These are phyloP conservation scores for Caenorhabditis sinica DNA, from an alignment of 2,888 invertebrate species.

Conservation along the genomic window DNA sequence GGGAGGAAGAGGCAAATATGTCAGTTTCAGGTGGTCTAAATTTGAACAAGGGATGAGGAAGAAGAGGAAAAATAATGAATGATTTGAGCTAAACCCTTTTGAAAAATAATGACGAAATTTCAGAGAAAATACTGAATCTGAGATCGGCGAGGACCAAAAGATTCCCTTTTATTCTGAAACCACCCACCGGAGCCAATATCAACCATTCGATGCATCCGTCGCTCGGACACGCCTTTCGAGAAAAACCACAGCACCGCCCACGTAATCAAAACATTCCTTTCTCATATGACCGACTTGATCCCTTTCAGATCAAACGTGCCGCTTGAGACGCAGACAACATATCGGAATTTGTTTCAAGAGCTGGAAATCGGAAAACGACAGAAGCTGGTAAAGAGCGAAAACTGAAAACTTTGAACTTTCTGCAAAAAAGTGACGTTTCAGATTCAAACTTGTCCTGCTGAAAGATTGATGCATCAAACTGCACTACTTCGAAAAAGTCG, in stretches of 20 bases:
- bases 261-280: slow-evolving; percentile 28
- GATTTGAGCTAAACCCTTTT: background rate
- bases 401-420: background rate
- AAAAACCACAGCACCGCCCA: slow-evolving; percentile 32
- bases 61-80: background rate
- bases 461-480: slow-evolving; percentile 53
- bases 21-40: slow-evolving; percentile 11
- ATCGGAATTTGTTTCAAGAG: slow-evolving; percentile 60
- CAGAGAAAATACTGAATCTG: slow-evolving; percentile 13
- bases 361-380: slow-evolving; percentile 60
- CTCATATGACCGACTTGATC: slow-evolving; percentile 13
- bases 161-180: slow-evolving; percentile 66
- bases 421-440: slow-evolving; percentile 13
- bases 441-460: slow-evolving; percentile 63
- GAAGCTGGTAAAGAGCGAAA: slow-evolving; percentile 39
- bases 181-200: slow-evolving; percentile 62
- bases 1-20: slow-evolving; percentile 22
- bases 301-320: slow-evolving; percentile 53
- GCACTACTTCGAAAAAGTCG: slow-evolving; percentile 49
- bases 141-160: slow-evolving; percentile 27
- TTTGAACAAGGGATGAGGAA: background rate
- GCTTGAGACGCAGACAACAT: slow-evolving; percentile 58
- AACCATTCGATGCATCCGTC: slow-evolving; percentile 51
- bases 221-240: slow-evolving; percentile 51
- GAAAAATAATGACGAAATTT: background rate